Percentiles rank a stretch among this genome's conserved stretches.
phyloP scores from a whole-genome alignment of 1,140 invertebrate genomes.

The Drosophila funebris region DNA sequence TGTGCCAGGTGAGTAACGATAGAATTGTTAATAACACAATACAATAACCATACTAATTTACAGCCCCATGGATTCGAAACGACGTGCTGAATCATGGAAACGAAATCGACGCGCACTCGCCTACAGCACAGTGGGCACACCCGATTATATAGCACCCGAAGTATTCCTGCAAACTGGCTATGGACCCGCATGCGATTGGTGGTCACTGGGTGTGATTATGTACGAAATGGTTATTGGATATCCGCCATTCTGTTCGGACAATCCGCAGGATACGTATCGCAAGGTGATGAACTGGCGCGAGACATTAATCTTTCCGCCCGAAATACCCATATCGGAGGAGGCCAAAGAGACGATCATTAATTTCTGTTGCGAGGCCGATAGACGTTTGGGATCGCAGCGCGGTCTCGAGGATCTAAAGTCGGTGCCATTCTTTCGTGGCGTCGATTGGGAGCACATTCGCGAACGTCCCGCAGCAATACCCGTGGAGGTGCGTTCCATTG shows the following conservation, averaged over 20 bases:
- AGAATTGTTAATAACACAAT: neutral
- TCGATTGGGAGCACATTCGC: constrained; percentile 98
- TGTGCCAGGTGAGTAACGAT: constrained; percentile 72
- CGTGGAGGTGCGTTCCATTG: constrained; percentile 96
- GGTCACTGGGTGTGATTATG: constrained; percentile 99
- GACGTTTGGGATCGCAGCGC: constrained; percentile 93
- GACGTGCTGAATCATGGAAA: constrained; percentile 99
- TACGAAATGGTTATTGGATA: constrained; percentile 99
- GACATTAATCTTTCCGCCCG: constrained; percentile 98
- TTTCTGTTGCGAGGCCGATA: constrained; percentile 98
- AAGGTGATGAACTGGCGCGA: constrained; percentile 99
- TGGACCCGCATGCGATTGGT: constrained; percentile 98
- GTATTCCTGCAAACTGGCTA: constrained; percentile 98
- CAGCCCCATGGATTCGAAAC: constrained; percentile 97
- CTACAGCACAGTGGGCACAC: constrained; percentile 98
- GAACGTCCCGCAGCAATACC: constrained; percentile 98
- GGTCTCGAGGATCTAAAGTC: constrained; percentile 95
- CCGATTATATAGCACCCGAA: constrained; percentile 99
- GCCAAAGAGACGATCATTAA: constrained; percentile 93
- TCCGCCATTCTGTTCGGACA: constrained; percentile 99
- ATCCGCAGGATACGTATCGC: constrained; percentile 99
- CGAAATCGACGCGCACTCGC: constrained; percentile 96
- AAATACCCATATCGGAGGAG: constrained; percentile 98
- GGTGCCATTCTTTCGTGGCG: constrained; percentile 94
- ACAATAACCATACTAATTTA: neutral